Base-by-base conservation (phyloP, 1,140 invertebrate genomes). In the Lanistes nyassanus region DNA sequence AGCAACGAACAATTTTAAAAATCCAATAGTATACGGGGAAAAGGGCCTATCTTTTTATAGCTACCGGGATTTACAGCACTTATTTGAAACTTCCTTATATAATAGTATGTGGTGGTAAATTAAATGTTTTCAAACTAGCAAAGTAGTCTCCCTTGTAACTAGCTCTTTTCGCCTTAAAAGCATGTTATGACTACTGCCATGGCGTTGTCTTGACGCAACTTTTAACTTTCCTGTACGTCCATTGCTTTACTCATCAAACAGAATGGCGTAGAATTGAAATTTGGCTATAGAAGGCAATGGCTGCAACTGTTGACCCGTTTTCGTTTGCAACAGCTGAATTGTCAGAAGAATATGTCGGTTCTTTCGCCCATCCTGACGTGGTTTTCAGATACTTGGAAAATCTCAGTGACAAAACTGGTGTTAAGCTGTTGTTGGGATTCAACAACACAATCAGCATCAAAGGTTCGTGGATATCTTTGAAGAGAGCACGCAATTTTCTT, bases 391-490 rank as follows among this genome's bases (percentile, higher is more conserved):
- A 75, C 42, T 68, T 80, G n/a, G 56, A 80, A 51, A 60, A 29
- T 5, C 19, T 80, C 3, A 67, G 66, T 65, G 56, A 72, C 23
- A 69, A 74, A 69, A 53, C 72, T 7, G 79, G 76, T 16, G 74
- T 76, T 16, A 60, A 76, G 26, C n/a, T 77, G 36, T 36, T 76
- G 11, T 55, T 39, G n/a, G 64, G 23, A 21, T 51, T 47, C 42
- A 47, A 77, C 31, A 65, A 66, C 62, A 39, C 66, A 23, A 29
- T 73, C 7, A 60, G 36, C 34, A 55, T 80, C 0, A 77, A 77
- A 71, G 76, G 76, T 21, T 68, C 76, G 3, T 80, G 79, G 79
- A 68, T 47, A 26, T 75, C 79, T 29, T 37, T 80, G 9, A 64
- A 34, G 34, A 58, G 67, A 36, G 73, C 68, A 16, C 65, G 71